A percentile compares a stretch with the other conserved stretches of the same genome.
Conservation (phyloP, 1,140 invertebrate species). For the Cydia fagiglandana region DNA sequence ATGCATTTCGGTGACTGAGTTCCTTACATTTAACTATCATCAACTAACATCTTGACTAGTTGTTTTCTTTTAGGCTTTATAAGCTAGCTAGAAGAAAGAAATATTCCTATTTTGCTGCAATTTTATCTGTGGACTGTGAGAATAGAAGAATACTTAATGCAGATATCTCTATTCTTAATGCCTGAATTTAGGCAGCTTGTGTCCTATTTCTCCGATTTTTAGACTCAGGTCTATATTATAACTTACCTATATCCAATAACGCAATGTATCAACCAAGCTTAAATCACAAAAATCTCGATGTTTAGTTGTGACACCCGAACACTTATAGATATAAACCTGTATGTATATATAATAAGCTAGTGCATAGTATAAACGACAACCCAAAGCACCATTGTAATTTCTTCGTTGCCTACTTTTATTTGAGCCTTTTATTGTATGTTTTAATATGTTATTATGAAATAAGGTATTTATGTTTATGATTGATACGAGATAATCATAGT, state of each 20-base stretch:
- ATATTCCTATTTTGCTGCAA: too few relatives aligned
- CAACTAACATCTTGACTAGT: too few relatives aligned
- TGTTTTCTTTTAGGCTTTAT: too few relatives aligned
- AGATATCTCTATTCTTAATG: too few relatives aligned
- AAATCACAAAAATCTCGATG: conserved; percentile 13
- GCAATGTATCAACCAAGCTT: neutral
- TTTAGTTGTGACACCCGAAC: conserved; percentile 20
- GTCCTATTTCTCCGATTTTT: too few relatives aligned
- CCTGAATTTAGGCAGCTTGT: too few relatives aligned
- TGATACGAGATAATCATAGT: neutral
- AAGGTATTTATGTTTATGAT: neutral
- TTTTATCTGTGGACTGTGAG: too few relatives aligned
- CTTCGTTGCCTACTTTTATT: neutral
- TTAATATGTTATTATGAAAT: neutral
- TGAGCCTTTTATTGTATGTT: neutral
- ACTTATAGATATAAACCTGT: neutral
- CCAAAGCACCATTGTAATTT: conserved; percentile 3
- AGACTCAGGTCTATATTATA: too few relatives aligned
- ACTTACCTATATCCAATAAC: neutral
- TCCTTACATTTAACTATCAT: too few relatives aligned
- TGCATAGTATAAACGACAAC: neutral
- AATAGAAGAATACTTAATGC: too few relatives aligned
- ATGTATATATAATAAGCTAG: neutral
- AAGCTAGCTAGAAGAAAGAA: too few relatives aligned
- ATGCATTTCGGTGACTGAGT: too few relatives aligned